A percentile compares a stretch with the other conserved stretches of the same genome.
These are phyloP conservation scores for Heliconius charithonia DNA, from an alignment of 2,888 invertebrate species.

Conservation along the genomic window DNA sequence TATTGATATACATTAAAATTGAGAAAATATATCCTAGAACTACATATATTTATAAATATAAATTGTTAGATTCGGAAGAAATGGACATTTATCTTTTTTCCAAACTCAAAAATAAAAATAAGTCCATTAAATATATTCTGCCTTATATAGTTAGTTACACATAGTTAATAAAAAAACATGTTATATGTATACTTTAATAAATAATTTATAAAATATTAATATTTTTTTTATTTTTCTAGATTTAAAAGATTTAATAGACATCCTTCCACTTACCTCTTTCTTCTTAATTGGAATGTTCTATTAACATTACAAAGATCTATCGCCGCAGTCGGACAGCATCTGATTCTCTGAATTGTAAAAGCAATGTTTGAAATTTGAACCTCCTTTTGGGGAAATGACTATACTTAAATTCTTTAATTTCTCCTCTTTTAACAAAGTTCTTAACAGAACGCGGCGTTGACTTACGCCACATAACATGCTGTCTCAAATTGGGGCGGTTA, in stretches of 20 bases:
- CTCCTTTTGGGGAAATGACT: too few species aligned
- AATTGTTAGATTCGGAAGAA: not conserved
- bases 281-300: not conserved
- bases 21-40: not conserved
- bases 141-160: not conserved
- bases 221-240: not conserved
- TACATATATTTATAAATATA: not conserved
- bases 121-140: conserved; percentile 7
- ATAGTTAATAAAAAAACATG: not conserved
- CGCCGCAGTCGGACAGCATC: too few species aligned
- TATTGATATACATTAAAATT: not conserved
- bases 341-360: too few species aligned
- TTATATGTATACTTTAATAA: not conserved
- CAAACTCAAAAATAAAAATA: not conserved
- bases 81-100: not conserved
- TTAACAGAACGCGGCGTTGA: too few species aligned
- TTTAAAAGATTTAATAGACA: not conserved
- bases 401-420: too few species aligned
- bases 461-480: not conserved
- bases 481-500: not conserved
- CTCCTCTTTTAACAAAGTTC: too few species aligned
- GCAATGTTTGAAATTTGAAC: too few species aligned
- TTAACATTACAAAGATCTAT: too few species aligned
- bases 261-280: not conserved
- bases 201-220: not conserved